A percentile compares a stretch with the other conserved stretches of the same genome.
These are phyloP conservation scores for Alectura lathami DNA, from an alignment of 2,113 vertebrate genomes.

Conservation along the genomic window DNA sequence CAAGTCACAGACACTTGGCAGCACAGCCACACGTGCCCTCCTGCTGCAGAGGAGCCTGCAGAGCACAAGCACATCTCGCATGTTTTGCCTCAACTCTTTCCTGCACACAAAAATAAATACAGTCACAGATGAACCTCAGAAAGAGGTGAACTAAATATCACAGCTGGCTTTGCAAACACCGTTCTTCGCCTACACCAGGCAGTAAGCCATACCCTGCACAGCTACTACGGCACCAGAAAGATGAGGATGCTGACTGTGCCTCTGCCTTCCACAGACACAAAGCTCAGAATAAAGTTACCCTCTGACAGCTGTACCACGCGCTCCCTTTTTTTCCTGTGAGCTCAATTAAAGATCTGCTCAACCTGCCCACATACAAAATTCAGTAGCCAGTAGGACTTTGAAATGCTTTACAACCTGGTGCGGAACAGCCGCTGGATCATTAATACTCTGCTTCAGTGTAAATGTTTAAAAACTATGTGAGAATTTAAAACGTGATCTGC, in stretches of 20 bases:
- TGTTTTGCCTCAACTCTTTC: neutral
- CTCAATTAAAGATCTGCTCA: slow-evolving; percentile 40
- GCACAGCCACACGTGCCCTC: neutral
- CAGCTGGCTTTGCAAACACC: neutral
- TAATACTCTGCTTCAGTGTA: neutral
- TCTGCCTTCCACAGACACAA: neutral
- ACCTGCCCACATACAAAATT: slow-evolving; percentile 58
- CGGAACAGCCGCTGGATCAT: slow-evolving; percentile 31
- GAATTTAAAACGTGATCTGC: neutral
- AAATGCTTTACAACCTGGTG: slow-evolving; percentile 5
- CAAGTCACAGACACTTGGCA: neutral
- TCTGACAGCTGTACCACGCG: neutral
- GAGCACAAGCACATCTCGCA: neutral
- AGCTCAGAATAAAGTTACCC: neutral
- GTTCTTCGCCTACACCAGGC: neutral
- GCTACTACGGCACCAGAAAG: neutral
- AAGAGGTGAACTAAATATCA: neutral
- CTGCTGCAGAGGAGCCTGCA: neutral
- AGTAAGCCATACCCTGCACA: neutral
- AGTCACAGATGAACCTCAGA: neutral
- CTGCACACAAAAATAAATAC: neutral
- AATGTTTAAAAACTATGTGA: slow-evolving; percentile 21
- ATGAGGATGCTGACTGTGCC: neutral
- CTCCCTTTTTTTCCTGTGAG: slow-evolving; percentile 15
- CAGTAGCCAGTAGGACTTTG: slow-evolving; percentile 42